Conservation (phyloP, 2,888 invertebrate genomes). For the Nemotelus pantherinus region DNA sequence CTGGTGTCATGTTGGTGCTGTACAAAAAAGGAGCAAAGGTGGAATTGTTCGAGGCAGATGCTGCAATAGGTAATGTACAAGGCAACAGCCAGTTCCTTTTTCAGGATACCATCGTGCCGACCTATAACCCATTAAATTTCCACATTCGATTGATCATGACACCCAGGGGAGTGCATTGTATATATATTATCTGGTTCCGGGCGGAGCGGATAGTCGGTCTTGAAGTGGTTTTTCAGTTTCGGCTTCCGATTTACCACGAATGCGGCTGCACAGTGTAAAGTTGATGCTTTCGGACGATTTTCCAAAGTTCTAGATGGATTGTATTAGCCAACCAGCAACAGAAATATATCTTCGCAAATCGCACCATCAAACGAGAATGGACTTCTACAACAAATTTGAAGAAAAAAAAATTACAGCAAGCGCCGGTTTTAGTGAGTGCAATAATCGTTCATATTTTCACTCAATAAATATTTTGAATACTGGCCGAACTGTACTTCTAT, state of each 20-base stretch:
- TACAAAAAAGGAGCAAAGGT: slow-evolving; percentile 10
- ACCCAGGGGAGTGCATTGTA: slow-evolving; percentile 48
- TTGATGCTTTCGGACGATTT: background rate
- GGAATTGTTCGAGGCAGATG: slow-evolving; percentile 34
- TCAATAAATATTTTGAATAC: too few species aligned
- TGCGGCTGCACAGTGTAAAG: background rate
- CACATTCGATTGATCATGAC: slow-evolving; percentile 51
- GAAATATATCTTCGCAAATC: too few species aligned
- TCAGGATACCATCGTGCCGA: slow-evolving; percentile 17
- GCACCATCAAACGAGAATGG: too few species aligned
- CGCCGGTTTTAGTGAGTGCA: too few species aligned
- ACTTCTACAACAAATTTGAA: too few species aligned
- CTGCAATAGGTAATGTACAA: slow-evolving; percentile 27
- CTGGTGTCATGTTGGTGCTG: background rate
- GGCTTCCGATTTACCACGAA: background rate
- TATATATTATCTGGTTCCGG: slow-evolving; percentile 11
- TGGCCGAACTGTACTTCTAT: too few species aligned
- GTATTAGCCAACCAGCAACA: too few species aligned
- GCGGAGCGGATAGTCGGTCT: too few species aligned
- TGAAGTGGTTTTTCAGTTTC: background rate
- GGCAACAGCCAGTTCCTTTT: slow-evolving; percentile 6
- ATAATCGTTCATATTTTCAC: too few species aligned
- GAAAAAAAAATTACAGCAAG: too few species aligned
- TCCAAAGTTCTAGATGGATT: background rate
- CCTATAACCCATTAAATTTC: slow-evolving; percentile 50